Conservation (phyloP, 2,797 vertebrate species). For the Emydoidea blandingii region DNA sequence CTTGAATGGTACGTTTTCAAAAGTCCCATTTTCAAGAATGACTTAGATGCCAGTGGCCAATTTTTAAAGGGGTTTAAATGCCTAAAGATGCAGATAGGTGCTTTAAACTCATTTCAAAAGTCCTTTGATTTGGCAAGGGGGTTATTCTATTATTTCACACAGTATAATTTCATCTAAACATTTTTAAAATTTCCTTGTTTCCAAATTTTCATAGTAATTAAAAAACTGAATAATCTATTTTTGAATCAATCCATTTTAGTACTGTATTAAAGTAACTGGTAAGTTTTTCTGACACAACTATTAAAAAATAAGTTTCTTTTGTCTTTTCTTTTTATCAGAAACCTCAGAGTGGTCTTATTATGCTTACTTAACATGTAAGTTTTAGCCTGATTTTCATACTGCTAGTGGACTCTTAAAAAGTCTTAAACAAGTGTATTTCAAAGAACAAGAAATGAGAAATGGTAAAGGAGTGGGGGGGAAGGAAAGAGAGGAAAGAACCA, state of each 20-base stretch:
- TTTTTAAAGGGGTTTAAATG: too few relatives aligned
- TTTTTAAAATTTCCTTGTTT: background rate
- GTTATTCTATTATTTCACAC: background rate
- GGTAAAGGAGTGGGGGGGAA: background rate
- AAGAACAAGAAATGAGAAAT: background rate
- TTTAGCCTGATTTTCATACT: background rate
- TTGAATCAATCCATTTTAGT: background rate
- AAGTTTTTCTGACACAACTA: background rate
- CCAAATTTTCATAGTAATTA: background rate
- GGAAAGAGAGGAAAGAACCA: rapidly evolving
- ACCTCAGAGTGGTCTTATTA: background rate
- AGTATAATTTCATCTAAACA: background rate
- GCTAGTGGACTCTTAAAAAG: background rate
- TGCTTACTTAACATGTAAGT: background rate
- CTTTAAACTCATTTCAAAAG: background rate
- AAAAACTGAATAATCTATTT: background rate
- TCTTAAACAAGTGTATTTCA: background rate
- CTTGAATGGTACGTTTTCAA: too few relatives aligned
- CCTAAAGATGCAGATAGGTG: background rate
- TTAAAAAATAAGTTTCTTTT: background rate
- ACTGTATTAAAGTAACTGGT: background rate
- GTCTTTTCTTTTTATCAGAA: background rate
- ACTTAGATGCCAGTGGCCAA: too few relatives aligned
- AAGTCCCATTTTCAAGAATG: too few relatives aligned
- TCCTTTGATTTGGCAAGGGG: background rate